Conservation (phyloP, 2,113 vertebrate species). For the Saccopteryx bilineata region DNA sequence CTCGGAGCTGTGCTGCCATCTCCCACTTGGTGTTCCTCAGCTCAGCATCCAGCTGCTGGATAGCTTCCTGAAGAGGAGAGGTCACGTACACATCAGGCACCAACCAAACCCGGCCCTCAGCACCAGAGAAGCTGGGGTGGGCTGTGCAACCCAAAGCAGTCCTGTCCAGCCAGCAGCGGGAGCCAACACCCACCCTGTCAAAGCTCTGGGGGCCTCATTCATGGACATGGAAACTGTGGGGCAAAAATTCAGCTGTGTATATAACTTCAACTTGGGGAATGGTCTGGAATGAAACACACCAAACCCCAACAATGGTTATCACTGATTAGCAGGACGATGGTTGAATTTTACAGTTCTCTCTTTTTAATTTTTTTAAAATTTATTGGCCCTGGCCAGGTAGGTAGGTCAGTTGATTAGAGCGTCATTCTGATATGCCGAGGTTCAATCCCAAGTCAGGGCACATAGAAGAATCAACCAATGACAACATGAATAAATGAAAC, state of each 20-base stretch:
- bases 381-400: too few species aligned
- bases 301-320: neutral
- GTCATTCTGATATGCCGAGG: too few species aligned
- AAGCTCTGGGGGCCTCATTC: neutral
- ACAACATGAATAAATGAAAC: too few species aligned
- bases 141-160: neutral
- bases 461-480: too few species aligned
- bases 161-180: neutral
- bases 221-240: neutral
- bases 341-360: neutral
- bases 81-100: neutral
- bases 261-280: neutral
- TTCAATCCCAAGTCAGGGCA: too few species aligned
- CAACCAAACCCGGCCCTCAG: neutral
- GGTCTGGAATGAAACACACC: neutral
- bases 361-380: too few species aligned
- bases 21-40: constrained; percentile 97
- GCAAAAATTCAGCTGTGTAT: neutral
- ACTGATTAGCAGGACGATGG: neutral
- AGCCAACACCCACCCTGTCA: neutral
- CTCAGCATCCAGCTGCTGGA: constrained; percentile 94
- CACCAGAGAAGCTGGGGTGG: neutral
- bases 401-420: too few species aligned
- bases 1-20: constrained; percentile 96
- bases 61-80: constrained; percentile 90